A percentile compares a stretch with the other conserved stretches of the same genome.
These are phyloP conservation scores for Anser brachyrhynchus DNA, from an alignment of 2,113 vertebrate genomes.

Conservation along the genomic window DNA sequence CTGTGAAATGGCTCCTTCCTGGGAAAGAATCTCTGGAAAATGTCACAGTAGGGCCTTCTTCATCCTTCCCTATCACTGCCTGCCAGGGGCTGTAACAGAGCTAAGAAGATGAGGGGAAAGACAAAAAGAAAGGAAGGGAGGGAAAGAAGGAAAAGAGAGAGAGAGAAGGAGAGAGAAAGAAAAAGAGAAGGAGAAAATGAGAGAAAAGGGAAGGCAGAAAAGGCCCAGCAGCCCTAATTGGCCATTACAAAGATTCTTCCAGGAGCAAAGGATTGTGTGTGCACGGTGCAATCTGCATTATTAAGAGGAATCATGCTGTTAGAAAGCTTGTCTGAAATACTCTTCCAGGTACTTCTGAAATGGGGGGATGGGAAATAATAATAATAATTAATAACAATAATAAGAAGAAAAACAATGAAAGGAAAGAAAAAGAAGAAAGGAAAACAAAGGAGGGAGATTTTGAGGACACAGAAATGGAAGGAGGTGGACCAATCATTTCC, in stretches of 20 bases:
- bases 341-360: neutral
- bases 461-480: neutral
- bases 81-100: neutral
- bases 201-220: neutral
- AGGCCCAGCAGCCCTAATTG: neutral
- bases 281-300: neutral
- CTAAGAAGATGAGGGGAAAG: neutral
- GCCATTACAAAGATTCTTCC: neutral
- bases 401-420: neutral
- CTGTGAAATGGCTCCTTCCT: neutral
- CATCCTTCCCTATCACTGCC: neutral
- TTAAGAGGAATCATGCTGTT: neutral
- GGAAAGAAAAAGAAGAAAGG: neutral
- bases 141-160: no score
- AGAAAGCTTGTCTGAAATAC: neutral
- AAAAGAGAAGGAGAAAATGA: neutral
- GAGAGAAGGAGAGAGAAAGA: no score
- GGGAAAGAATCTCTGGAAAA: neutral
- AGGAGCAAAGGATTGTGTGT: neutral
- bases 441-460: neutral
- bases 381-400: neutral
- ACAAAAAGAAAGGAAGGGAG: neutral
- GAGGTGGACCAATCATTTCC: neutral
- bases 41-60: neutral
- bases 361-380: neutral